Conservation (phyloP, 2,797 vertebrate genomes). For the Anableps anableps region DNA sequence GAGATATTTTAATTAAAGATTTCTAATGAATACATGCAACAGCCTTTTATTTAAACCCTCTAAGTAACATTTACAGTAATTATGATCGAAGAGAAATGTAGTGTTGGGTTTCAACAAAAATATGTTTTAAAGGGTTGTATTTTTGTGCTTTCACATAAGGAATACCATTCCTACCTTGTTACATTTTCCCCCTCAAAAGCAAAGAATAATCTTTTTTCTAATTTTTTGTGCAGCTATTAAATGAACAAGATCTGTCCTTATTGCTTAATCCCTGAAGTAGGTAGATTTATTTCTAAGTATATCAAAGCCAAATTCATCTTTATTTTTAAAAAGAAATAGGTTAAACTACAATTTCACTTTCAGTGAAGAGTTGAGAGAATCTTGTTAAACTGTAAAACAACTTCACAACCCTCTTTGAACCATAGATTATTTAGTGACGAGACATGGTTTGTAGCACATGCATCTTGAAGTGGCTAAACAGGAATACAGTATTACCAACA, state of each 20-base stretch:
- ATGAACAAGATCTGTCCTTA: not conserved
- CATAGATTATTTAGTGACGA: not conserved
- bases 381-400: not conserved
- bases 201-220: no score
- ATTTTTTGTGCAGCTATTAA: not conserved
- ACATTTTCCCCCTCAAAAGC: no score
- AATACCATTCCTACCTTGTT: no score
- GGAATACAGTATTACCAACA: not conserved
- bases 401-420: not conserved
- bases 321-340: not conserved
- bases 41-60: no score
- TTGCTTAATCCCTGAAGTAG: not conserved
- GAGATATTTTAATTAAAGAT: no score
- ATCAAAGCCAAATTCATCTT: not conserved
- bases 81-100: no score
- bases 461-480: not conserved
- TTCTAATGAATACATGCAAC: no score
- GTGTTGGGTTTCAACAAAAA: no score
- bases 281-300: not conserved
- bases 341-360: not conserved
- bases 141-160: no score
- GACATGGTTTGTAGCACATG: not conserved
- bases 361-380: not conserved
- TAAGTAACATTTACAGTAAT: no score
- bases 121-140: no score